Percentiles rank a stretch among this genome's conserved stretches.
Evolutionary conservation across 2,888 invertebrate genomes (phyloP).

Genomic region (Disparrhopalites patrizii): DNA sequence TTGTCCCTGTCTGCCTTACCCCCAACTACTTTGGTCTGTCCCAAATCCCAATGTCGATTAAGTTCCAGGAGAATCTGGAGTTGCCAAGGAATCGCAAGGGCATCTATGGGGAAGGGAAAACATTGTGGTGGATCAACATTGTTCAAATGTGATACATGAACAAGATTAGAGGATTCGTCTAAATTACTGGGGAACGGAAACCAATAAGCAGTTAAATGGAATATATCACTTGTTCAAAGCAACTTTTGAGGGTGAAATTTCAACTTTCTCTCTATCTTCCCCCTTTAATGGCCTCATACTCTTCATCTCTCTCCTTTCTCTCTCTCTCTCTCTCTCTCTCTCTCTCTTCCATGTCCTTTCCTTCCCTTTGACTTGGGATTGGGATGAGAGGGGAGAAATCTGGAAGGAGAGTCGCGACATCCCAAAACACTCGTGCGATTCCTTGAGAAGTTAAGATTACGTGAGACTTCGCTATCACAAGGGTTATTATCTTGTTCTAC

Average conservation of each 20-base stretch:
- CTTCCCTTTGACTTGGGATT: too few relatives aligned
- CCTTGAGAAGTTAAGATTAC: neutral
- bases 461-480: neutral
- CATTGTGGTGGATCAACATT: too few relatives aligned
- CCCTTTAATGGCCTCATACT: neutral
- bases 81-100: too few relatives aligned
- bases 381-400: too few relatives aligned
- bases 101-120: too few relatives aligned
- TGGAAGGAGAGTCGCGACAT: neutral
- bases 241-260: neutral
- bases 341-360: too few relatives aligned
- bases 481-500: neutral
- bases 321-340: too few relatives aligned
- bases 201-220: neutral
- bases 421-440: neutral
- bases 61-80: too few relatives aligned
- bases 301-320: too few relatives aligned
- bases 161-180: neutral
- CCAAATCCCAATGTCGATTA: too few relatives aligned
- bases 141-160: neutral
- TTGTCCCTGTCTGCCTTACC: too few relatives aligned
- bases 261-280: neutral
- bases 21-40: too few relatives aligned
- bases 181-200: neutral
- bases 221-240: neutral